Base-by-base conservation (phyloP, 2,797 vertebrate species). In the Pangasius larnaudii region DNA sequence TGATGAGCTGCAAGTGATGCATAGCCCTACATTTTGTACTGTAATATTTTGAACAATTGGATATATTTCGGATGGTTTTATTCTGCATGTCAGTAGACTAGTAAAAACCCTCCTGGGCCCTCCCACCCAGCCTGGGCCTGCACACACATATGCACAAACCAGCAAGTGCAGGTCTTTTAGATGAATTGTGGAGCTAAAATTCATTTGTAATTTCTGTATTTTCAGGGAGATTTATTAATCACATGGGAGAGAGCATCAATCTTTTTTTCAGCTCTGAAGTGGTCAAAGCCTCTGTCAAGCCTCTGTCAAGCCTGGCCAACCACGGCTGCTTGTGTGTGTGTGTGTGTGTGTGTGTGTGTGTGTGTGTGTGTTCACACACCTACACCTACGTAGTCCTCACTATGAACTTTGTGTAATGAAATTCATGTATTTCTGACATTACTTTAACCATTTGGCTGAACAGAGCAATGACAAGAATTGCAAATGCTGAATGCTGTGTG, bases 271-370 rank as follows among this genome's bases (percentile, higher is more conserved):
- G 89, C 82, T 85, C 85, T 91, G 65, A 85, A 81, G 89, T 88
- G 93, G 95, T 95, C 94, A 91, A 93, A 93, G n/a, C n/a, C n/a
- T n/a, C n/a, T n/a, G n/a, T n/a, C 92, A 93, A 90, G 93, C 92
- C 92, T 93, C 93, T 91, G 95, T 95, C 95, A 95, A 93, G 94
- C 95, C 93, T 94, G 94, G 94, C 94, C 95, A 93, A 94, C 94
- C 95, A 94, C 89, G 90, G 59, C 88, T 88, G 71, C 24, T 22
- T n/a, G 10, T 77, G 24, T 77, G 3, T 49, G 22, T 77, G 22
- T 77, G 36, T 49, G 36, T 74, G 24, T 27, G 39, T 51, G 13
- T 49, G 22, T n/a, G 10, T 77, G 24, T 77, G 3, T 49, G 22
- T 77, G 13, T 49, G 22, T 75, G 72, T 46, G 42, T 24, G 1